Base-by-base conservation (phyloP, 2,797 vertebrate species). In the Limosa lapponica region DNA sequence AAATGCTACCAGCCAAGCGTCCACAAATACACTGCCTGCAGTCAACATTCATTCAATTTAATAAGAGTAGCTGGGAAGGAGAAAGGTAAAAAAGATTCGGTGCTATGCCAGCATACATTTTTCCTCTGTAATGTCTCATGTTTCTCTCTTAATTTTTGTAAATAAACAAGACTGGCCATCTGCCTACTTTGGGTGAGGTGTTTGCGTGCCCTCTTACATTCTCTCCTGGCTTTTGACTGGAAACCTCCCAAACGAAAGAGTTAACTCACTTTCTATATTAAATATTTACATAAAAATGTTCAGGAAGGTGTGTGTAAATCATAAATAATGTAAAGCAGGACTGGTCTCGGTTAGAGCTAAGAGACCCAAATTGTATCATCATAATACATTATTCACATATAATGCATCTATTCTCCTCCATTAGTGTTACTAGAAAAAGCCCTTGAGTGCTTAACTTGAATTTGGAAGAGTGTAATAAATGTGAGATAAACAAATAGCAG, bases 301-400 rank as follows among this genome's bases (percentile, higher is more conserved):
- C 98, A 98, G 98, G 98, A 99, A 99, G 99, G 99, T 99, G 99
- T 99, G 99, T 99, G 99, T 99, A 99, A 99, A 99, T 99, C 98
- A 99, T 99, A 99, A 99, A 99, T 99, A 99, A 99, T 99, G 99
- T 98, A 99, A 98, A 98, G 96, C 98, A 98, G 98, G 98, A 98
- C 98, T 98, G 98, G 99, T 98, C 98, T 99, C 95, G 97, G 99
- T 99, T 99, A 99, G 98, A 98, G 98, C 98, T 98, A 97, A 98
- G 98, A 98, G 98, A 98, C 98, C 98, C 98, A 98, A 98, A 98
- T 98, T 98, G 98, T 98, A 98, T 98, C 98, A 98, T 98, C 99
- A 98, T 99, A 99, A 99, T 99, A 99, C 99, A 99, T 99, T 99
- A 99, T 99, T 99, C 99, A 99, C 99, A 99, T 98, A 99, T 99